Percentiles rank a stretch among this genome's conserved stretches.
These are phyloP conservation scores for Ochlodes sylvanus DNA, from an alignment of 2,888 invertebrate species.

Conservation along the genomic window DNA sequence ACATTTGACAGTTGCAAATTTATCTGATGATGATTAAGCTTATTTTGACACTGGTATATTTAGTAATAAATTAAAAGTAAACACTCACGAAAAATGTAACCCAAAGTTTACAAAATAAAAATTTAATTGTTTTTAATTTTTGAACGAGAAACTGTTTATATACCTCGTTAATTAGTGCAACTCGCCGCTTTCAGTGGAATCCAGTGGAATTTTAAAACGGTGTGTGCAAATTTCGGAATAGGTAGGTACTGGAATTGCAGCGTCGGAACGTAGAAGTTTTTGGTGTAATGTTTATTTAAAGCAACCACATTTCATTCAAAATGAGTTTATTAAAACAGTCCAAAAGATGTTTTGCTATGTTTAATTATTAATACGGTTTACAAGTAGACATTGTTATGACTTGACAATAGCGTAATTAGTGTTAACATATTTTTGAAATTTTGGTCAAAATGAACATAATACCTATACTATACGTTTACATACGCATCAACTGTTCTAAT, in stretches of 20 bases:
- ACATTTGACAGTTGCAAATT: no score
- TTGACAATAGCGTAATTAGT: no score
- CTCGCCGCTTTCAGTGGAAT: not conserved
- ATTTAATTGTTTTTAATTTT: not conserved
- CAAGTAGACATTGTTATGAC: not conserved
- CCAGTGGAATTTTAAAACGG: not conserved
- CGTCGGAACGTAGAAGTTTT: not conserved
- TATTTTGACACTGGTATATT: no score
- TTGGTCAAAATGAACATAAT: no score
- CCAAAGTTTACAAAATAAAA: not conserved
- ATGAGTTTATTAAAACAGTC: not conserved
- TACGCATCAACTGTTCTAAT: no score
- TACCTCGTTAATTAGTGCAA: not conserved
- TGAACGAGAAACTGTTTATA: conserved; percentile 1
- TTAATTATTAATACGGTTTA: not conserved
- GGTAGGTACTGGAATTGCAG: not conserved
- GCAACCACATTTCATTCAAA: conserved; percentile 1
- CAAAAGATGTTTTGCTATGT: not conserved
- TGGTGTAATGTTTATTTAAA: conserved; percentile 4
- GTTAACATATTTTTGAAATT: no score
- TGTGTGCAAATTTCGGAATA: not conserved
- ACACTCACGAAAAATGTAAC: no score
- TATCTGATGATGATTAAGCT: no score
- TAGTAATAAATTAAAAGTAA: no score
- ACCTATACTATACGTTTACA: no score